A percentile compares a stretch with the other conserved stretches of the same genome.
phyloP scores from a whole-genome alignment of 2,113 vertebrate genomes.

The Talpa occidentalis region DNA sequence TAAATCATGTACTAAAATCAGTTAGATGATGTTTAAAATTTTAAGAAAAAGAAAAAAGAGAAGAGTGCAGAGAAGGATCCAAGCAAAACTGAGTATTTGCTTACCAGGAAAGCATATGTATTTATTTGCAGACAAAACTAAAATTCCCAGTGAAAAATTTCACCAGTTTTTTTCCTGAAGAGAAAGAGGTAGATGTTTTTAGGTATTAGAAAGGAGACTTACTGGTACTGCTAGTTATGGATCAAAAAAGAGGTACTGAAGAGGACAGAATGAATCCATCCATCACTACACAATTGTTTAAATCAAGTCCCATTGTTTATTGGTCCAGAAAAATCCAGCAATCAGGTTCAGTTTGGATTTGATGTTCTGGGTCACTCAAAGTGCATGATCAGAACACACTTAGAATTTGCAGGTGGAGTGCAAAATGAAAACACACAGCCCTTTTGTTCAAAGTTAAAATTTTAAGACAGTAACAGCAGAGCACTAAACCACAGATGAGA shows the following conservation, averaged over 20 bases:
- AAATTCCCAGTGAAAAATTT: neutral
- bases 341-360: neutral
- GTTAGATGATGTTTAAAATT: neutral
- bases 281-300: neutral
- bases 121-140: neutral
- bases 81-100: neutral
- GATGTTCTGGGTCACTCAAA: neutral
- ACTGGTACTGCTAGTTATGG: neutral
- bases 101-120: neutral
- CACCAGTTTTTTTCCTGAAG: neutral
- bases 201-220: neutral
- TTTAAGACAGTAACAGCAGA: neutral
- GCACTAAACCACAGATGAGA: neutral
- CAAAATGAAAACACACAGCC: neutral
- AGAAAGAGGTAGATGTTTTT: neutral
- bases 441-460: conserved; percentile 25
- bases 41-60: neutral
- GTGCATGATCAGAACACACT: neutral
- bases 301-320: neutral
- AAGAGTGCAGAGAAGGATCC: neutral
- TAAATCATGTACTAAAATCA: neutral
- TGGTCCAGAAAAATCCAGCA: neutral
- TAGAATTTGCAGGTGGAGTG: neutral
- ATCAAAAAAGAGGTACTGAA: neutral
- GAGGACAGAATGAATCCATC: neutral